Base-by-base conservation (phyloP, 2,888 invertebrate genomes). In the Corbicula japonica region DNA sequence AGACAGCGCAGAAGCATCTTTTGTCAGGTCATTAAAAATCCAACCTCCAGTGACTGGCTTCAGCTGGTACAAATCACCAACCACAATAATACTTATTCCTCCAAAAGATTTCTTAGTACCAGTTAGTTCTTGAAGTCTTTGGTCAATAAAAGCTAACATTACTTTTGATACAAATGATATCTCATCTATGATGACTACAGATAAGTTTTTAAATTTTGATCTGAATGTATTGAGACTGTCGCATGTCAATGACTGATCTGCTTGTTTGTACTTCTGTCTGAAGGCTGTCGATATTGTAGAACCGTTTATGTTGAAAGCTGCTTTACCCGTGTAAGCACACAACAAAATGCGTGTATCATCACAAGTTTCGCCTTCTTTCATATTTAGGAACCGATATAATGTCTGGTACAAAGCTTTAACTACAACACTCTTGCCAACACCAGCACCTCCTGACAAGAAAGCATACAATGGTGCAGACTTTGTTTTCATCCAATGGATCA, bases 61-160 rank as follows among this genome's bases (percentile, higher is more conserved):
- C 35, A 84, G 41, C 62, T 84, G 84, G 58, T 80, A 84, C 5
- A 84, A 65, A 66, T 84, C 79, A 46, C 84, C 82, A 34, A 84
- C 73, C 30, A 75, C 82, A 26, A 84, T 75, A 30, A 84, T 71
- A 35, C 76, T 79, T 41, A 72, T 65, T 50, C 81, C 82, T 32
- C 82, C 84, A 77, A 84, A 84, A 35, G 68, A 56, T 50, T 58
- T 58, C 41, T 70, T 77, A 60, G 71, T 79, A 12, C 80, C 82
- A 35, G 66, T 81, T 8, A 82, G 54, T 66, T 80, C 63, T 23
- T 82, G 73, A 34, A 84, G 75, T 58, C 84, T 73, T 52, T 69
- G 46, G 68, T 84, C 65, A 28, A 84, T 74, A 32, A 81, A 73
- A 2, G 30, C 52, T 1, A 77, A 54, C 52, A 77, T 69, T 21